Base-by-base conservation (phyloP, 1,140 invertebrate genomes). In the Bombus impatiens region DNA sequence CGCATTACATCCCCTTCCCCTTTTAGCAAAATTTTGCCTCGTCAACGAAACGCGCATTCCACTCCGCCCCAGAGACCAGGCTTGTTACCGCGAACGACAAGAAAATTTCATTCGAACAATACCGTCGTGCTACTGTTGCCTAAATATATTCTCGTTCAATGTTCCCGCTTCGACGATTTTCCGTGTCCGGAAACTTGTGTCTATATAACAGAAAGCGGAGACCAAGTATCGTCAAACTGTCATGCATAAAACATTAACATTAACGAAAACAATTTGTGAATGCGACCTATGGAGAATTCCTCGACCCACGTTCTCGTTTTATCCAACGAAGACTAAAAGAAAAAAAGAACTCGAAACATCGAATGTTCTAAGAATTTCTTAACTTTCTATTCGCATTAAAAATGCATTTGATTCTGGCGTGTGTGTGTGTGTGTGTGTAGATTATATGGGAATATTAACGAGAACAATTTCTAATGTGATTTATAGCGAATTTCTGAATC, bases 231-330 rank as follows among this genome's bases (percentile, higher is more conserved):
- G n/a, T 28, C 32, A 4, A 44, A 75, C 47, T 25, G 15, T 77
- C 47, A 57, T 77, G 75, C 75, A 77, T 57, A 37, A 57, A 57
- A 77, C 47, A 77, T 77, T n/a, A 57, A n/a, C 47, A 77, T 37
- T 77, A 57, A 77, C 47, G 75, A 37, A 28, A 57, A 25, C 75
- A 59, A 77, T 57, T 77, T 53, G 25, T 35, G 47, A 28, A 28
- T 22, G 15, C 47, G 25, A 57, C 13, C 57, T 3, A 62, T 12
- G 13, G 42, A 25, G 35, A 77, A 28, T 59, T 59, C n/a, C 35
- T 25, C 25, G 9, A 12, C 9, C 32, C 32, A 37, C 35, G 32
- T 10, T 8, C 35, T 18, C 32, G 3, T 25, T 32, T 53, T 3
- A 22, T 18, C 18, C 15, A 5, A 47, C 5, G 2, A 10, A 22